Conservation (phyloP, 2,113 vertebrate species). For the Melanostigma gelatinosum region DNA sequence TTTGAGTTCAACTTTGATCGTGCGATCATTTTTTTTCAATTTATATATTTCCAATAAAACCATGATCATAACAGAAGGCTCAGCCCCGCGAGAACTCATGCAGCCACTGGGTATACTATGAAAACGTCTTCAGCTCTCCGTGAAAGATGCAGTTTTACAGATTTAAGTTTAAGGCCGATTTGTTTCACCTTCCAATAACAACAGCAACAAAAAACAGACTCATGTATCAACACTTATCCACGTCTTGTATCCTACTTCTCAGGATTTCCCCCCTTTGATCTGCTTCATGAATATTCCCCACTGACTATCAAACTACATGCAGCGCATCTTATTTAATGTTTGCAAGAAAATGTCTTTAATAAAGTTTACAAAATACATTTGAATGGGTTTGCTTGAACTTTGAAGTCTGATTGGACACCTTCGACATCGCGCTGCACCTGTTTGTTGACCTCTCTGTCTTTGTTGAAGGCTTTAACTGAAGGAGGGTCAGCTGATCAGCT, state of each 20-base stretch:
- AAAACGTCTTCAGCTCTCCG: not conserved
- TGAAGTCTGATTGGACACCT: not conserved
- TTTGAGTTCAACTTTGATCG: not conserved
- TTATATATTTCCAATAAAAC: not conserved
- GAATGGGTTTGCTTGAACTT: not conserved
- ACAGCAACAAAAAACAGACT: too few species aligned
- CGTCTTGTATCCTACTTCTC: not conserved
- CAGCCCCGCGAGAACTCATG: not conserved
- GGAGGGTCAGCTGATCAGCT: not conserved
- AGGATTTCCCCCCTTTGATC: not conserved
- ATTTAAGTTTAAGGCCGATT: not conserved
- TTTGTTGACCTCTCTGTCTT: not conserved
- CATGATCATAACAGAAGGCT: not conserved
- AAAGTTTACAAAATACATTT: not conserved
- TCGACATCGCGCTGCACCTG: constrained; percentile 5
- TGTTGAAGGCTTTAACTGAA: not conserved
- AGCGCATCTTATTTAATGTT: not conserved
- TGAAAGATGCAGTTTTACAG: not conserved
- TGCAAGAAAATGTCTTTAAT: not conserved
- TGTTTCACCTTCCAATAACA: not conserved
- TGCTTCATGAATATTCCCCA: not conserved
- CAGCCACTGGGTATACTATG: too few species aligned
- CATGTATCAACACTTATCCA: too few species aligned
- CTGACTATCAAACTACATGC: not conserved
- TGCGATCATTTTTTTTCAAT: not conserved